Evolutionary conservation across 2,113 vertebrate species (phyloP).

Genomic region (Plecotus auritus): DNA sequence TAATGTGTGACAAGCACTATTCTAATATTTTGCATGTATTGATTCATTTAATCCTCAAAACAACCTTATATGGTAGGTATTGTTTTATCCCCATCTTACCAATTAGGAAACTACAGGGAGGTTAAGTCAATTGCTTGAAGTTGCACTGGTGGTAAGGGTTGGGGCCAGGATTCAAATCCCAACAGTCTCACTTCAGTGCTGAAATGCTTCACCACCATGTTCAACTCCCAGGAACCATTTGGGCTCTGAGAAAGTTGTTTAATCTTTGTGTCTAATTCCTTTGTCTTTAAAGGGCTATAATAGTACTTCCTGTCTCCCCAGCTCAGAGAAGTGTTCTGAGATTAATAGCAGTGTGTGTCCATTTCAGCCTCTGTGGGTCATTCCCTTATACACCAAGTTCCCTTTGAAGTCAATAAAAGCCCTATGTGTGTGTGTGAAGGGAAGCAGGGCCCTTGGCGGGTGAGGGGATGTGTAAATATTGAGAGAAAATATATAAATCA

Average conservation of each 20-base stretch:
- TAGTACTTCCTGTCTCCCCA: conserved; percentile 52
- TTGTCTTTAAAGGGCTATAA: conserved; percentile 57
- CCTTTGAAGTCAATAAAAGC: conserved; percentile 66
- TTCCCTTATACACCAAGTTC: conserved; percentile 5
- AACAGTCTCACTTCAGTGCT: neutral
- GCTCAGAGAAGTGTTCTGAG: conserved; percentile 53
- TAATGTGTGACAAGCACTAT: neutral
- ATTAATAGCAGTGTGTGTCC: conserved; percentile 52
- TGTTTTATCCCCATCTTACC: neutral
- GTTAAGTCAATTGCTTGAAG: neutral
- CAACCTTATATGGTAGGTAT: neutral
- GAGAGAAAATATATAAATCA: conserved; percentile 59
- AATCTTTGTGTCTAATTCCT: conserved; percentile 48
- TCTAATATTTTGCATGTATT: conserved; percentile 10
- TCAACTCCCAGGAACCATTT: neutral
- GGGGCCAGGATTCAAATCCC: neutral
- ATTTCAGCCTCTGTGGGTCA: conserved; percentile 39
- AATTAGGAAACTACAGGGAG: neutral
- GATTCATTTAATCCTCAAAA: neutral
- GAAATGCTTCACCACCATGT: neutral
- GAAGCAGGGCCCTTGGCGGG: conserved; percentile 24
- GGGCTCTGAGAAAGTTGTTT: conserved; percentile 42
- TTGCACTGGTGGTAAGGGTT: neutral
- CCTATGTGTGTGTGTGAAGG: conserved; percentile 56
- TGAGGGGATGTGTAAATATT: conserved; percentile 46